Evolutionary conservation across 2,888 invertebrate genomes (phyloP), one percentile per base, ranked within the genome.

Genomic region (Troides oblongomaculatus): DNA sequence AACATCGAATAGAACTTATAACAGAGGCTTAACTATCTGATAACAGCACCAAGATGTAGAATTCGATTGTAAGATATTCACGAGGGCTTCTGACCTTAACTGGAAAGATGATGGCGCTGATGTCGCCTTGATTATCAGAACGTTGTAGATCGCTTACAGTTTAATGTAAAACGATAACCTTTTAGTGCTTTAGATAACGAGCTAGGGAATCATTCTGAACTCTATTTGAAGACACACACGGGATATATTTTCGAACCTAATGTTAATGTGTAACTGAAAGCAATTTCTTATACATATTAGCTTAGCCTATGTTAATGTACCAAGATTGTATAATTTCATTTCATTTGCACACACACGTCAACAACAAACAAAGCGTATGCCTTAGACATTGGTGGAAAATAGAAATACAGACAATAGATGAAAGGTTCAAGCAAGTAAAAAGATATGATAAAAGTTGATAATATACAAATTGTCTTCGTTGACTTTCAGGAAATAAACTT

Each of bases 121-220:
- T 67, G 70, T 66, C 56, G 62, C 70, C 66, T 66, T 66, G 70
- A 70, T 70, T 64, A 70, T 70, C 66, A 66, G 64, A 60, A 53
- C 63, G 39, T 67, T 70, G 70, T 70, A 70, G 63, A 66, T 70
- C 66, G 70, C 62, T 63, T 70, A 70, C 63, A 70, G 66, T 70
- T 63, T 70, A 70, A 70, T 70, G 66, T 70, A 67, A 70, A 59
- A 64, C 70, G 70, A 70, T 70, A 66, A 63, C 70, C 70, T 67
- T 70, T 70, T 59, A 66, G 63, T 67, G 64, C 18, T 23, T 66
- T 14, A 58, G 62, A 70, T 65, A 62, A 65, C 65, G 53, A 66
- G 25, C 58, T 59, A 23, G 62, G 57, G 23, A 36, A 65, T 62
- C n/a, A 66, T 62, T 66, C 62, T 70, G 66, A 70, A 62, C 69